Conservation (phyloP, 2,888 invertebrate species). For the Byasa hedistus region DNA sequence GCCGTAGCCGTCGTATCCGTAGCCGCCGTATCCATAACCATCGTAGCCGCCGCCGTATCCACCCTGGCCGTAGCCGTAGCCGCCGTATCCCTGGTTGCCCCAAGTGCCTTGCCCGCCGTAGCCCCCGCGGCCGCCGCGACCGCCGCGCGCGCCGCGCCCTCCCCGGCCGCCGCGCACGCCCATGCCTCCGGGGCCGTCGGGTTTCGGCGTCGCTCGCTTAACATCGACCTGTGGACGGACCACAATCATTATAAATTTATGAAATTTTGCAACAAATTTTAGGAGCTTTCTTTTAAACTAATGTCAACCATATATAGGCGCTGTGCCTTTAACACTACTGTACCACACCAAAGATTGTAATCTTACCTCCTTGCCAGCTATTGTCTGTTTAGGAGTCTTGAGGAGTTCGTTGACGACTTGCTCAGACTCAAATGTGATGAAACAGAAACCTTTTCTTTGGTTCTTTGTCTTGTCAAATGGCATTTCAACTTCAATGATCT, state of each 20-base stretch:
- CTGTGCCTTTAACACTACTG: too few relatives aligned
- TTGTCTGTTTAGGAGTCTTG: conserved; percentile 95
- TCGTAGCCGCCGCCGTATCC: conserved; percentile 86
- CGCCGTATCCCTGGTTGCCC: conserved; percentile 83
- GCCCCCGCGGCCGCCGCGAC: conserved; percentile 85
- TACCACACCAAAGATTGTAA: too few relatives aligned
- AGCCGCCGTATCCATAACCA: conserved; percentile 86
- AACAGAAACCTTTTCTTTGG: conserved; percentile 97
- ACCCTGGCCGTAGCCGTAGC: conserved; percentile 86
- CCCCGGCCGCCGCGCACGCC: conserved; percentile 83
- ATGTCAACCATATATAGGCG: too few relatives aligned
- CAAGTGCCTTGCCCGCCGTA: conserved; percentile 83
- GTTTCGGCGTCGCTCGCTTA: conserved; percentile 96
- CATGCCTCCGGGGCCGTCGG: conserved; percentile 86
- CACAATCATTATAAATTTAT: background rate
- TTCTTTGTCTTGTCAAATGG: conserved; percentile 98
- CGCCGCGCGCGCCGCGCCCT: conserved; percentile 83
- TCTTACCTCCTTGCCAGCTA: conserved; percentile 93
- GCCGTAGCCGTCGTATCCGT: conserved; percentile 87
- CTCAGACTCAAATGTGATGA: conserved; percentile 98
- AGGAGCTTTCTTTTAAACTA: too few relatives aligned
- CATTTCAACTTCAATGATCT: conserved; percentile 98
- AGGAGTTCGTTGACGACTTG: conserved; percentile 94
- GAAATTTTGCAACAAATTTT: too few relatives aligned
- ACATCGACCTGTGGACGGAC: conserved; percentile 87